phyloP scores from a whole-genome alignment of 2,888 invertebrate species.

The Perithous albicinctus region DNA sequence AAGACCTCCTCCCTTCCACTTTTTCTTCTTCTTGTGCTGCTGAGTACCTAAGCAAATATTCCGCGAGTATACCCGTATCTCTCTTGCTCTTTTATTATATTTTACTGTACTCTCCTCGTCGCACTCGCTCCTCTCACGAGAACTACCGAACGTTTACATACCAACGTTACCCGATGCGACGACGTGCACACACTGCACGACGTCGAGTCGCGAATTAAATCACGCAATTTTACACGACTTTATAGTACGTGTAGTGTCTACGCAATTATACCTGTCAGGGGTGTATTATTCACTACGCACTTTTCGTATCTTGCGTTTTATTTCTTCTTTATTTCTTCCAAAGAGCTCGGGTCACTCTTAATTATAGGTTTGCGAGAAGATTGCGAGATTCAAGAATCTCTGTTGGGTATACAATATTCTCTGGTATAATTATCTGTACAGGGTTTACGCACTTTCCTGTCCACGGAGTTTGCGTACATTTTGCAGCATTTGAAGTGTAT shows the following conservation, averaged over 20 bases:
- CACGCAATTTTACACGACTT: slow-evolving; percentile 20
- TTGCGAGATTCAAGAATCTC: slow-evolving; percentile 25
- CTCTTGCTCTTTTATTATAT: slow-evolving; percentile 37
- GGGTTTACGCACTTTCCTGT: slow-evolving; percentile 4
- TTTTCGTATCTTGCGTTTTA: slow-evolving; percentile 1
- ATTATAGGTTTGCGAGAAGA: slow-evolving; percentile 29
- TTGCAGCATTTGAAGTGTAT: not conserved
- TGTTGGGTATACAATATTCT: slow-evolving; percentile 14
- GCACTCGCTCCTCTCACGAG: slow-evolving; percentile 21
- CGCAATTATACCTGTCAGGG: slow-evolving; percentile 6
- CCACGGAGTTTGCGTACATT: not conserved
- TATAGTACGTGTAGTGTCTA: not conserved
- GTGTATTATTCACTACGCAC: slow-evolving; percentile 14
- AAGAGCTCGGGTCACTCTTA: slow-evolving; percentile 21
- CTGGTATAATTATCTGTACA: slow-evolving; percentile 9
- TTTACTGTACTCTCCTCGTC: not conserved
- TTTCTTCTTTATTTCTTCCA: not conserved
- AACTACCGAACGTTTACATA: slow-evolving; percentile 24
- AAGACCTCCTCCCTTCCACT: slow-evolving; percentile 20
- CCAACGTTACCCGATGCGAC: slow-evolving; percentile 14
- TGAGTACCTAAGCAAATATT: slow-evolving; percentile 65
- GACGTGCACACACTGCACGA: slow-evolving; percentile 16
- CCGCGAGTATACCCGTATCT: slow-evolving; percentile 29
- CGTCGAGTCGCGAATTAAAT: slow-evolving; percentile 44
- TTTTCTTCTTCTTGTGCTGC: slow-evolving; percentile 37